These are phyloP conservation scores for Myotis myotis DNA, from an alignment of 2,797 vertebrate species.

Conservation along the genomic window DNA sequence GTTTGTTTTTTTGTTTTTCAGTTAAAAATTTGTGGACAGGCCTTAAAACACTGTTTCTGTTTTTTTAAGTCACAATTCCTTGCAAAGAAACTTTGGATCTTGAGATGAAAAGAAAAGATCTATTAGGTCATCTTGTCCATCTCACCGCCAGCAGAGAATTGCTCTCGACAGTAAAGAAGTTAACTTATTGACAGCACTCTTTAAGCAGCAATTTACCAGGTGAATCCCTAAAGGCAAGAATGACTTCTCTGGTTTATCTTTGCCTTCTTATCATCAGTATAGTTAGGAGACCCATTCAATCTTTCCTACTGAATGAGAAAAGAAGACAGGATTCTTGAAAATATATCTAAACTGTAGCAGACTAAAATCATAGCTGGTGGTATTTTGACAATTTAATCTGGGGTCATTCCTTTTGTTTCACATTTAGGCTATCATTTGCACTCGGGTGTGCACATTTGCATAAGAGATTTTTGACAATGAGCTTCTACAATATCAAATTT, in stretches of 20 bases:
- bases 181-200: constrained; percentile 79
- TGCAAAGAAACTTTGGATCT: constrained; percentile 68
- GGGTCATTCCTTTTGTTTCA: background rate
- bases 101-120: constrained; percentile 73
- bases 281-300: constrained; percentile 66
- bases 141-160: constrained; percentile 69
- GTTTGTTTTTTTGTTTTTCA: constrained; percentile 20
- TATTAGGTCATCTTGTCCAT: constrained; percentile 78
- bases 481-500: background rate
- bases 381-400: background rate
- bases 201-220: constrained; percentile 78
- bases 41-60: constrained; percentile 16
- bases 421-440: background rate
- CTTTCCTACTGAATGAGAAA: constrained; percentile 50
- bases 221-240: constrained; percentile 77
- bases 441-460: background rate
- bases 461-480: background rate
- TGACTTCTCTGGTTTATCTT: constrained; percentile 76
- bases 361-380: background rate
- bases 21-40: background rate
- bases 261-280: constrained; percentile 70
- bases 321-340: constrained; percentile 31
- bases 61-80: constrained; percentile 36
- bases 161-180: constrained; percentile 75
- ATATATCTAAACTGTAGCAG: constrained; percentile 13